A percentile compares a stretch with the other conserved stretches of the same genome.
These are phyloP conservation scores for Hypocryptadius cinnamomeus DNA, from an alignment of 2,113 vertebrate species.

Conservation along the genomic window DNA sequence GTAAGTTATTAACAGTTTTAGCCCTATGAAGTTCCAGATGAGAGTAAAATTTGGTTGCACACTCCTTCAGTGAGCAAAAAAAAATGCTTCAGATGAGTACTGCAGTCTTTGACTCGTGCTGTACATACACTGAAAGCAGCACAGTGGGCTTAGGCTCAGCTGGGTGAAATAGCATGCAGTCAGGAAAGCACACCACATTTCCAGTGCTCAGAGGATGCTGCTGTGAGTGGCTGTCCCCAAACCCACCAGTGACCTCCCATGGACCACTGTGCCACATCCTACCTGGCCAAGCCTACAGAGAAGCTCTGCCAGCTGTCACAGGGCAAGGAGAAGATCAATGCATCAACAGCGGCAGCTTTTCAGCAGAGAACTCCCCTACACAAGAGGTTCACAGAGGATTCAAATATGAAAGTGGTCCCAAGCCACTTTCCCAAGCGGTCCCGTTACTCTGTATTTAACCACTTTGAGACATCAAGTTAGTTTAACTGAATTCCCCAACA, in stretches of 20 bases:
- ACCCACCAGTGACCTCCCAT: neutral
- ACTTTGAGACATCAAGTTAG: neutral
- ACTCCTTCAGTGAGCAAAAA: neutral
- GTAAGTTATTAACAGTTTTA: neutral
- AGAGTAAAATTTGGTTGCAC: neutral
- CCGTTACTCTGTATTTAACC: neutral
- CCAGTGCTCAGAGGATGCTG: neutral
- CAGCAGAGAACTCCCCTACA: neutral
- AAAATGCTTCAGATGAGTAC: neutral
- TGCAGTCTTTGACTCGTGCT: neutral
- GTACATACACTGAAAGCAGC: neutral
- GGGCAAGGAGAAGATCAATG: accelerated
- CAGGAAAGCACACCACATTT: neutral
- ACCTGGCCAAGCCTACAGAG: neutral
- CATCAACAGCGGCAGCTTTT: neutral
- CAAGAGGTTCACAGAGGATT: neutral
- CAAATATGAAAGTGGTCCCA: neutral
- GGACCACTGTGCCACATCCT: neutral
- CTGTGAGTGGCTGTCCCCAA: neutral
- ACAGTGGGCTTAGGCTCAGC: neutral
- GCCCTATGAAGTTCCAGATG: neutral
- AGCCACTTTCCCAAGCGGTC: neutral
- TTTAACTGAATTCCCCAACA: neutral
- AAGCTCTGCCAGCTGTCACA: neutral
- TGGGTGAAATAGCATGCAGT: neutral